Conservation (phyloP, 1,140 invertebrate genomes). For the Hetaerina americana region DNA sequence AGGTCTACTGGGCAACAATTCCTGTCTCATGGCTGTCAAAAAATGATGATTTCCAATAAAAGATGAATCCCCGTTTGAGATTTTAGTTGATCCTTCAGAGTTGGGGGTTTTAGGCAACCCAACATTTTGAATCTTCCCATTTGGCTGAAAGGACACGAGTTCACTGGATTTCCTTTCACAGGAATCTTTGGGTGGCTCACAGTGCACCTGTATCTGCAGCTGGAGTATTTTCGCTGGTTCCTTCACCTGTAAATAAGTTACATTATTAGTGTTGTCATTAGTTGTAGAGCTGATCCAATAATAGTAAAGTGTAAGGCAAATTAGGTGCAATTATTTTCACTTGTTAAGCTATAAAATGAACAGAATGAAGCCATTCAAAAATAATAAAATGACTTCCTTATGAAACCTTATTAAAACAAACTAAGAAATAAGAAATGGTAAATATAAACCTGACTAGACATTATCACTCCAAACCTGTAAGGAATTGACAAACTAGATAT, state of each 20-base stretch:
- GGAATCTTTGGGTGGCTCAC: not conserved
- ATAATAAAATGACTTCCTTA: too few relatives aligned
- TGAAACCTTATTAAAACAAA: too few relatives aligned
- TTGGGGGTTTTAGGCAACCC: not conserved
- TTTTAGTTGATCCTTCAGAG: not conserved
- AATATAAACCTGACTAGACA: too few relatives aligned
- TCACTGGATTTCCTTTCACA: not conserved
- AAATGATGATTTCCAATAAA: not conserved
- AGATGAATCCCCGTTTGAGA: not conserved
- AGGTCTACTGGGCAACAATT: not conserved
- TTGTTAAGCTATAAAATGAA: too few relatives aligned
- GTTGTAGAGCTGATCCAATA: too few relatives aligned
- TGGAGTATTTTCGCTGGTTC: not conserved
- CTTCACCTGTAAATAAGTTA: not conserved
- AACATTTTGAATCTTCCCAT: not conserved
- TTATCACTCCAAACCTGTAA: too few relatives aligned
- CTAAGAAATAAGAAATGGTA: too few relatives aligned
- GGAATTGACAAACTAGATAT: too few relatives aligned
- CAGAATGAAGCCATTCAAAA: too few relatives aligned
- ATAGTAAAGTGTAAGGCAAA: too few relatives aligned
- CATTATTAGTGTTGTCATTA: too few relatives aligned
- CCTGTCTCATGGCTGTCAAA: not conserved
- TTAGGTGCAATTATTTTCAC: too few relatives aligned
- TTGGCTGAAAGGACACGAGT: not conserved
- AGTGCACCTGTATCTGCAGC: not conserved